Base-by-base conservation (phyloP, 2,113 vertebrate species). In the Calyptommatus sinebrachiatus region DNA sequence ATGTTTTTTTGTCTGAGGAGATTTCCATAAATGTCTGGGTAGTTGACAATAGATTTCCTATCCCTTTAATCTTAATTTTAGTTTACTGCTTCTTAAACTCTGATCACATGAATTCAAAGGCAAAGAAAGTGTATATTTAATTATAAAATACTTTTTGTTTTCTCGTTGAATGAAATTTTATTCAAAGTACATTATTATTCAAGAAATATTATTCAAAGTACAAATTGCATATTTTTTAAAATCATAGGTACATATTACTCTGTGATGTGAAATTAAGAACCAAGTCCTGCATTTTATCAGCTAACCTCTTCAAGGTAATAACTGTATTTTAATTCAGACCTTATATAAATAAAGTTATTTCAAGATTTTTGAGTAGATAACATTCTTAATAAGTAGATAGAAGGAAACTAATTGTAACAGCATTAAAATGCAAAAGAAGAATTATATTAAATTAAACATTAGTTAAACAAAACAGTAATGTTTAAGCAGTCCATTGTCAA, bases 281-380 rank as follows among this genome's bases (percentile, higher is more conserved):
- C 69, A 94, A 95, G 77, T 95, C 93, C 87, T 98, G 97, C 85
- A 95, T 95, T 81, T 94, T 99, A 67, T 98, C 98, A 84, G 95
- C 97, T 14, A 68, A 96, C 71, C 95, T 99, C 73, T 99, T 99
- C 89, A 98, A 98, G 97, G 98, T 99, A 96, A 90, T 69, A 29
- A n/a, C 67, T 78, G 70, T 31, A 3, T 76, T 80, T 88, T 83
- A 46, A 65, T 26, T 86, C 85, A 71, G 35, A 86, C 84, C 75
- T 83, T 24, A 46, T 78, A 20, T 76, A 76, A 22, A 12, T 68
- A 71, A 73, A 76, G 76, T 73, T 81, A 73, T 89, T 88, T 57
- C 74, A 79, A 82, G 82, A 79, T 65, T 78, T 76, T 50, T 50
- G 4, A 50, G 2, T 12, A 50, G 50, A 50, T 12, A 50, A 50